Evolutionary conservation across 2,797 vertebrate genomes (phyloP), one percentile per base, ranked within the genome.

Genomic region (Bufotes viridis): DNA sequence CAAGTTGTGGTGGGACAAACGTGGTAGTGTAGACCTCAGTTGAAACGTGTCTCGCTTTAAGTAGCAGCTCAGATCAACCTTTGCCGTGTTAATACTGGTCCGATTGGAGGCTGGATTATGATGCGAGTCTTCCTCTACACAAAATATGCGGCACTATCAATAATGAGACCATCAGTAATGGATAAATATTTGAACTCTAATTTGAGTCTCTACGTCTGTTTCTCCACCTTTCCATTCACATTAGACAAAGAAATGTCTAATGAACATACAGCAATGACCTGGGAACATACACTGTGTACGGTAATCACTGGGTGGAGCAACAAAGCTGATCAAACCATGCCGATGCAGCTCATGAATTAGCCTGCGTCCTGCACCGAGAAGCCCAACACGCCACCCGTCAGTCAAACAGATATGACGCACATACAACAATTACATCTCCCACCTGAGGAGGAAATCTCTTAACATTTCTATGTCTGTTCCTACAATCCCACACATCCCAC

Each of bases 361-460:
- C 69, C 69, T 34, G 69, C 69, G 29, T 72, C 69, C 69, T 72
- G 69, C 34, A 49, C 9, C 0, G 29, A 42, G 34, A 22, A 49
- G 34, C n/a, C 22, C 57, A 20, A n/a, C 65, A 74, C 8, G 69
- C 18, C 5, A 17, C 14, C 60, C 10, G 17, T 34, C 58, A 14
- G 42, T 82, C 70, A 83, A 34, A 67, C 12, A 24, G 34, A 57
- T 67, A 53, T 87, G 86, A 82, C 86, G 81, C 63, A 76, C 81
- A 18, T 53, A 76, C 5, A 55, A 22, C 74, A 76, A 82, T 87
- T 78, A 76, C 65, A 84, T 72, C 87, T 79, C 74, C 87, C 82
- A 88, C 87, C 63, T 83, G n/a, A 61, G 81, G 57, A 75, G 74
- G 26, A 69, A 78, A 87, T 87, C 53, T 87, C 18, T 18, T 55